Evolutionary conservation across 2,888 invertebrate species (phyloP).

Genomic region (Camponotus fellah): DNA sequence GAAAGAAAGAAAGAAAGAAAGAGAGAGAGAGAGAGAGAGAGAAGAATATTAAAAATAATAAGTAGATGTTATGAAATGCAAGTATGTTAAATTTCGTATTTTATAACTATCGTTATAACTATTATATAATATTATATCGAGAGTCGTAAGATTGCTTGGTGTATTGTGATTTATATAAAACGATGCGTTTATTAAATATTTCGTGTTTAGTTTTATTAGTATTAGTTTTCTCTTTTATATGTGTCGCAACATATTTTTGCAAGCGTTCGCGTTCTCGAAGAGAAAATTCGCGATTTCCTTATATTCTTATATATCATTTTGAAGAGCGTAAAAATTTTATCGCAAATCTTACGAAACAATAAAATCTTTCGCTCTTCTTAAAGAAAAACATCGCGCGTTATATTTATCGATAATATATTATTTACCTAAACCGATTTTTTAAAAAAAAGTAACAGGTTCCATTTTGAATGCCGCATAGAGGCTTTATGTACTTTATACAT

Average conservation of each 20-base stretch:
- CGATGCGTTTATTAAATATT: conserved; percentile 43
- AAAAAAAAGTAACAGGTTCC: conserved; percentile 56
- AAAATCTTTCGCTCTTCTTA: conserved; percentile 12
- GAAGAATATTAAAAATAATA: conserved; percentile 3
- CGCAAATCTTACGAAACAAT: background rate
- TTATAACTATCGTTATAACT: background rate
- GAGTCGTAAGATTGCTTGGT: conserved; percentile 47
- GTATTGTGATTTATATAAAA: conserved; percentile 46
- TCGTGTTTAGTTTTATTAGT: background rate
- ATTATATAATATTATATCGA: conserved; percentile 6
- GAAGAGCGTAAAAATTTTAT: background rate
- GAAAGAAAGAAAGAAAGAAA: background rate
- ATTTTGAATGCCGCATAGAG: conserved; percentile 73
- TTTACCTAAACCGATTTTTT: background rate
- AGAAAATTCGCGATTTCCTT: background rate
- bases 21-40: background rate
- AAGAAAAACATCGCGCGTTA: background rate
- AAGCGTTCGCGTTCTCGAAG: background rate
- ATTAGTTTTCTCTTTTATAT: conserved; percentile 17
- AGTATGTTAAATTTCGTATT: conserved; percentile 25
- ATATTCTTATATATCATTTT: background rate
- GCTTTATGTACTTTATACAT: conserved; percentile 75
- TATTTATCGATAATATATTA: conserved; percentile 1
- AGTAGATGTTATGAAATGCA: conserved; percentile 14
- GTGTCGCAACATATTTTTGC: background rate